A percentile compares a stretch with the other conserved stretches of the same genome.
Conservation (phyloP, 2,113 vertebrate genomes). For the Pachycephala philippinensis region DNA sequence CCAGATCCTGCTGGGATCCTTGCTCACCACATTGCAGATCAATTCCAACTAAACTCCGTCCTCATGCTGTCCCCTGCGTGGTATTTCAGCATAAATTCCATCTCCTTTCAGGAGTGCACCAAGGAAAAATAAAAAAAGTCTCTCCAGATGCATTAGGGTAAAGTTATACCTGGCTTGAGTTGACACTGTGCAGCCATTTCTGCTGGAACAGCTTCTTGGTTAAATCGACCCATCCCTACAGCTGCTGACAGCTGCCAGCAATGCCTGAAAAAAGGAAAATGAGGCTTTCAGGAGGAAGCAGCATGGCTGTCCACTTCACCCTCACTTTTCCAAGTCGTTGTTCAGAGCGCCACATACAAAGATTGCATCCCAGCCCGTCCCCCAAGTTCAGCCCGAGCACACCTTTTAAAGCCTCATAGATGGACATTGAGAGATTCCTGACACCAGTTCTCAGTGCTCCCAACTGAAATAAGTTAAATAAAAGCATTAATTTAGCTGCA, state of each 20-base stretch:
- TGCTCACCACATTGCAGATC: not conserved
- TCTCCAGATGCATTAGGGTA: not conserved
- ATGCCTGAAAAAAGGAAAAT: not conserved
- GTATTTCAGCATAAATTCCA: not conserved
- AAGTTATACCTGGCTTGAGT: not conserved
- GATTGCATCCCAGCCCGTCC: not conserved
- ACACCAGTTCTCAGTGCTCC: not conserved
- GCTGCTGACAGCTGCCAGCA: not conserved
- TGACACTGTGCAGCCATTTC: not conserved
- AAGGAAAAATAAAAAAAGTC: not conserved
- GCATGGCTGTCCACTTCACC: not conserved
- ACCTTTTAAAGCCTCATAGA: not conserved
- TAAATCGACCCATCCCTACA: not conserved
- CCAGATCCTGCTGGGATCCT: not conserved
- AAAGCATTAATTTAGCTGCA: not conserved
- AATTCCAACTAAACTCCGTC: not conserved
- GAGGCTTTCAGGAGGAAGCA: not conserved
- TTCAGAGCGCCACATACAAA: not conserved
- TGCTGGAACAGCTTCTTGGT: not conserved
- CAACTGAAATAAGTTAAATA: not conserved
- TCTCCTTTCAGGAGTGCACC: not conserved
- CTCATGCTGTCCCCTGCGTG: not conserved
- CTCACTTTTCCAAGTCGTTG: not conserved
- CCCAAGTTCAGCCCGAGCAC: not conserved
- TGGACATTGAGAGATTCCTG: not conserved